Percentiles rank a stretch among this genome's conserved stretches.
phyloP scores from a whole-genome alignment of 2,113 vertebrate genomes.

The Laticauda laticaudata region DNA sequence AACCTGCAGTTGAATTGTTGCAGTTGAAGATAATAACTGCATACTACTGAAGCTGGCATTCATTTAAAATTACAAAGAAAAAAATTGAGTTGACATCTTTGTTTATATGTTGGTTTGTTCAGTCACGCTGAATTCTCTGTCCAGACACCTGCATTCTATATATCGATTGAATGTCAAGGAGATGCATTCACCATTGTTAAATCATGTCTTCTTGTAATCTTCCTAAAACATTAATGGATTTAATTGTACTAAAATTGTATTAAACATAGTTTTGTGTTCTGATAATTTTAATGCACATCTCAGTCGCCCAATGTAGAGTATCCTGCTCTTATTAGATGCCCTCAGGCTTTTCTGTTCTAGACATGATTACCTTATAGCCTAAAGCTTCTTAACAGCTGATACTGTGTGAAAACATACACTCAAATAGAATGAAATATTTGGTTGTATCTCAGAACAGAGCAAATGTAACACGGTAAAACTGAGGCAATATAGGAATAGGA shows the following conservation, averaged over 20 bases:
- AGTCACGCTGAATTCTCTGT: not conserved
- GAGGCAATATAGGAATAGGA: constrained; percentile 26
- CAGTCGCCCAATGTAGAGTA: constrained; percentile 49
- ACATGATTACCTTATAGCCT: constrained; percentile 50
- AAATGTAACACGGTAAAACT: constrained; percentile 42
- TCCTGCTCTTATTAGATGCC: constrained; percentile 43
- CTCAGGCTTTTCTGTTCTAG: constrained; percentile 43
- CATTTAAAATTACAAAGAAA: constrained; percentile 32
- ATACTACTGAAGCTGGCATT: constrained; percentile 7
- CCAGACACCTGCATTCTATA: constrained; percentile 30
- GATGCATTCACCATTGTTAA: constrained; percentile 3
- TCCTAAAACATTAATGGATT: constrained; percentile 7
- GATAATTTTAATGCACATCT: constrained; percentile 47
- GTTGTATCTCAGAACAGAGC: constrained; percentile 39
- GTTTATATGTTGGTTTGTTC: constrained; percentile 18
- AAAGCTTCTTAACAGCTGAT: constrained; percentile 39
- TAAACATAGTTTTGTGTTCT: constrained; percentile 18
- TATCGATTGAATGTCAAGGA: constrained; percentile 13
- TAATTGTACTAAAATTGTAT: not conserved
- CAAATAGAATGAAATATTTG: constrained; percentile 25
- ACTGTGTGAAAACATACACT: constrained; percentile 33
- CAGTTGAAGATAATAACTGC: not conserved
- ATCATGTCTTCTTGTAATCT: not conserved
- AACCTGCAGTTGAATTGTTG: constrained; percentile 19
- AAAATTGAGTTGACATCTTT: not conserved